Conservation (phyloP, 2,113 vertebrate species). For the Cepphus grylle region DNA sequence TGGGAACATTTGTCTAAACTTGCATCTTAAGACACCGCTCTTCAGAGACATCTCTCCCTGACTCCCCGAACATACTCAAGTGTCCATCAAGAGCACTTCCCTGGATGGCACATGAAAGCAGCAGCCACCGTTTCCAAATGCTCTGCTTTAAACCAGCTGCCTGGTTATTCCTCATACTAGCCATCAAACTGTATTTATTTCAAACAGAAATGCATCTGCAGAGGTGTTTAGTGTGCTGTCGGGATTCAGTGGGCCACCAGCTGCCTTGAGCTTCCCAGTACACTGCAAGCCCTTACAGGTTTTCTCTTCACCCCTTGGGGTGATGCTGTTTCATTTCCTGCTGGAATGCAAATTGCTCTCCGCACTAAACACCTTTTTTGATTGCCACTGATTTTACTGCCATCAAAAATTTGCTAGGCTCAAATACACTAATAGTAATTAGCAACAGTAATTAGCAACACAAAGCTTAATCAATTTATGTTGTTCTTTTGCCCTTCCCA, state of each 20-base stretch:
- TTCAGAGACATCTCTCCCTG: background rate
- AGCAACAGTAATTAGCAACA: background rate
- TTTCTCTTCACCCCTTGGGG: background rate
- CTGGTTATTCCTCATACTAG: background rate
- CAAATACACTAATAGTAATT: background rate
- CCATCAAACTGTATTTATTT: background rate
- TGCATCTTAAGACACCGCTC: background rate
- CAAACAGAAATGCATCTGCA: background rate
- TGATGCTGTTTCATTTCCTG: background rate
- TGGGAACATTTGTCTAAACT: background rate
- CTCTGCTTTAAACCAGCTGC: background rate
- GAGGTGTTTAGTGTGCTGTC: background rate
- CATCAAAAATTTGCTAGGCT: background rate
- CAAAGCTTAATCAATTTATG: background rate
- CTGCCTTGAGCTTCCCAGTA: background rate
- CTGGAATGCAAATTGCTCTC: background rate
- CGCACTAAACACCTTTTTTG: background rate
- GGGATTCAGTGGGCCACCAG: background rate
- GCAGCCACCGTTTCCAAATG: background rate
- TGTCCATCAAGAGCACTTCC: background rate
- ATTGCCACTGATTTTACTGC: background rate
- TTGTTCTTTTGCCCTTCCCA: conserved; percentile 13
- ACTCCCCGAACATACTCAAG: background rate
- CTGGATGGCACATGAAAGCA: background rate
- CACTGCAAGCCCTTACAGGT: background rate